Base-by-base conservation (phyloP, 2,797 vertebrate genomes). In the Garrulus glandarius region DNA sequence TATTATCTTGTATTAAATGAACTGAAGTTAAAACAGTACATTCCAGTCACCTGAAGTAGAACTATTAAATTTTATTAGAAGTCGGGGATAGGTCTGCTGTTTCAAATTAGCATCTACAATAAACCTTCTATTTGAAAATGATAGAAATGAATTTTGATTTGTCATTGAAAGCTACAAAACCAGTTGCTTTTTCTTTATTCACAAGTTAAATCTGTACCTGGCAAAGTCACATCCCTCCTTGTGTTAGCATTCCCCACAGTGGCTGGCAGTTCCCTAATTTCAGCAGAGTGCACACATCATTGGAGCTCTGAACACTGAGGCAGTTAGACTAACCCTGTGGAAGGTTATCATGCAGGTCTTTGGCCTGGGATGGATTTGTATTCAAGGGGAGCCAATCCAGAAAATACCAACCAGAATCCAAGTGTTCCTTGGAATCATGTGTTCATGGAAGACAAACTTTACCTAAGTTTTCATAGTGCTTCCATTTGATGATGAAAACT, bases 161-260 rank as follows among this genome's bases (percentile, higher is more conserved):
- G 21, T 30, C 49, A 55, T 5, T 55, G 47, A 70, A 63, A 84
- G 36, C 41, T 43, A 59, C n/a, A 67, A 8, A 70, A 49, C 6
- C 5, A 46, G 9, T 30, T 69, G 11, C 39, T 55, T 77, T 77
- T 57, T 20, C 15, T 44, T 57, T 56, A 61, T 16, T 63, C 61
- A 67, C 19, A 46, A 11, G 10, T 70, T 30, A 84, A 69, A 29
- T 67, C 20, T 41, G 15, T 59, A 67, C n/a, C 39, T 24, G 27
- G 55, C 65, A 69, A 76, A 77, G 50, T 77, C 16, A 21, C n/a
- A 41, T 76, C 13, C 29, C 26, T 64, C 37, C 43, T 37, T 37
- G 20, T 19, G 15, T 50, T 27, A 32, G 30, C 43, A 32, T 27
- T 64, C 15, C 18, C 24, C n/a, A 55, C 0, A 0, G 22, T 9